These are phyloP conservation scores for Pseudopodoces humilis DNA, from an alignment of 2,113 vertebrate genomes.

Conservation along the genomic window DNA sequence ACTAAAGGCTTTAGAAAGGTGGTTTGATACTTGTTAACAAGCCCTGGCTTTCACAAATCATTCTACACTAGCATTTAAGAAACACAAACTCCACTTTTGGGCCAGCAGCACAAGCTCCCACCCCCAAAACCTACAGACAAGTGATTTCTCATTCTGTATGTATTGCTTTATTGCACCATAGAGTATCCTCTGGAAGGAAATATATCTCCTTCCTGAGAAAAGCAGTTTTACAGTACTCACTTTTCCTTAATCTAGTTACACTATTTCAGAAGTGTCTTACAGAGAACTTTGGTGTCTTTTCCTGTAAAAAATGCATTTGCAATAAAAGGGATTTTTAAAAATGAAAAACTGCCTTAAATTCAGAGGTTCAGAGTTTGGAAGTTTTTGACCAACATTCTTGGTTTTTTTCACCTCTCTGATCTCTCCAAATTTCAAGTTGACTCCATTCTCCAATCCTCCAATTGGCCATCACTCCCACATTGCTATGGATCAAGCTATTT, in stretches of 20 bases:
- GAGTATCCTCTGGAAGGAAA: not conserved
- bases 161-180: not conserved
- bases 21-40: not conserved
- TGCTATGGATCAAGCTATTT: not conserved
- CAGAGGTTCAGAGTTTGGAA: not conserved
- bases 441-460: not conserved
- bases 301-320: not conserved
- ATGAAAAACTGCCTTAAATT: not conserved
- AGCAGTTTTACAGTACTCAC: not conserved
- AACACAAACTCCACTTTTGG: not conserved
- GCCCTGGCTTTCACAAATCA: not conserved
- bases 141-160: not conserved
- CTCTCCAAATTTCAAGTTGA: not conserved
- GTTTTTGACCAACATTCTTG: not conserved
- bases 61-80: not conserved
- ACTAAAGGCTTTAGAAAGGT: not conserved
- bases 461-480: not conserved
- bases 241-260: not conserved
- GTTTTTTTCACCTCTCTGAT: not conserved
- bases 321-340: not conserved
- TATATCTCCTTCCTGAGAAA: not conserved
- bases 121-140: not conserved
- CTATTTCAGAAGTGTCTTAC: not conserved
- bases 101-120: accelerated
- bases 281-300: not conserved